Evolutionary conservation across 2,797 vertebrate species (phyloP), one percentile per base, ranked within the genome.

Genomic region (Sebastes nivosus): DNA sequence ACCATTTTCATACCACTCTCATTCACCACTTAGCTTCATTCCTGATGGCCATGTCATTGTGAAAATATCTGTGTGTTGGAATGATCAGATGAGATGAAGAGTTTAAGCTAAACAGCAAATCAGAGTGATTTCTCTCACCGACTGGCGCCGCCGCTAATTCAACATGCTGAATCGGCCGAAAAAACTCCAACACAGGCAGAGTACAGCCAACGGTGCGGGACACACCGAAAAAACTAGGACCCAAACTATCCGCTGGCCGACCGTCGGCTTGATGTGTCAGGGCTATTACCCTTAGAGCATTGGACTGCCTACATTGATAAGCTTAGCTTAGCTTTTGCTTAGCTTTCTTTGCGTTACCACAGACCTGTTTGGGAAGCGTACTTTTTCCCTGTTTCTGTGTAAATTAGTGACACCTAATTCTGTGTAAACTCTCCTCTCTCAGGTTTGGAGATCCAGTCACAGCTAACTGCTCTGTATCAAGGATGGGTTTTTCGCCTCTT

Each of bases 371-470:
- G 16, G 7, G n/a, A 66, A 30, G 4, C 13, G 0, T 13, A n/a
- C 8, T 14, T 24, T 5, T 22, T 38, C 1, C 5, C 6, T 8
- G 18, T 50, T 46, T 61, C 18, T 52, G 55, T 57, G 4, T 14
- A 11, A 61, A 67, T n/a, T 2, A 6, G n/a, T 38, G 2, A 24
- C 4, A 24, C 2, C 13, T 67, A n/a, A 74, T 8, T 5, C 13
- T 52, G 29, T 60, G 9, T 27, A 14, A 67, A 57, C 46, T 72
- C 16, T 71, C 20, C 27, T 64, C 1, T 57, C 4, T 57, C 30
- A 95, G 94, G 85, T 94, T 85, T 79, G 93, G 82, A 55, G 93
- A 91, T 86, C 88, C 92, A 11, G 71, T 87, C 59, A 75, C 36
- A 24, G 91, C 55, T 0, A 94, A 92, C 87, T 95, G 94, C 85